Percentiles rank a stretch among this genome's conserved stretches.
These are phyloP conservation scores for Pollenia labialis DNA, from an alignment of 2,888 invertebrate genomes.

Conservation along the genomic window DNA sequence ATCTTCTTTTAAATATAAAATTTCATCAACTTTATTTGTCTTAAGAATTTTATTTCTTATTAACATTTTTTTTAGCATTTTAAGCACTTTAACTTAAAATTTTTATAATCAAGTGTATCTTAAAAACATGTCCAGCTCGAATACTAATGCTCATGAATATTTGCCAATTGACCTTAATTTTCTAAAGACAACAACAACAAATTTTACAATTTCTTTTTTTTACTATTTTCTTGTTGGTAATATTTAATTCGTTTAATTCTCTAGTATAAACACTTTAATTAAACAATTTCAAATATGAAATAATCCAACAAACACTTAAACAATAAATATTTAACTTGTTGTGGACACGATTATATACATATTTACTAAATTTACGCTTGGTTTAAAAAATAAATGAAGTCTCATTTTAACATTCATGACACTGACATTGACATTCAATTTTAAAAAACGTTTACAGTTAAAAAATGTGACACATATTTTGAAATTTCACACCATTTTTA, in stretches of 20 bases:
- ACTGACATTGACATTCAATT: slow-evolving; percentile 71
- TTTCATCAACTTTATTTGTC: neutral
- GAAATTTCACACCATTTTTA: neutral
- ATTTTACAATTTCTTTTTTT: slow-evolving; percentile 34
- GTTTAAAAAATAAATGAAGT: slow-evolving; percentile 19
- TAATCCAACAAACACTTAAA: slow-evolving; percentile 39
- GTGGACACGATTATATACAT: neutral
- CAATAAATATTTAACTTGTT: neutral
- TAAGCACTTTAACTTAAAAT: neutral
- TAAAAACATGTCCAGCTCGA: neutral
- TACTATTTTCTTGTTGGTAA: neutral
- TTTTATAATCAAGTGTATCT: neutral
- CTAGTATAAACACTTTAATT: slow-evolving; percentile 60
- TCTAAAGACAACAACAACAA: slow-evolving; percentile 9
- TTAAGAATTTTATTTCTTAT: neutral
- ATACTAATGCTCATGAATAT: slow-evolving; percentile 15
- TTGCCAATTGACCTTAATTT: slow-evolving; percentile 54
- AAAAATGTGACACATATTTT: slow-evolving; percentile 5
- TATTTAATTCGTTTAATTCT: slow-evolving; percentile 57
- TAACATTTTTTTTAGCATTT: neutral
- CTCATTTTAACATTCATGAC: slow-evolving; percentile 44
- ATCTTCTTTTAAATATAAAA: too few species aligned
- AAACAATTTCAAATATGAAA: slow-evolving; percentile 60
- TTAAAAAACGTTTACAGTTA: neutral
- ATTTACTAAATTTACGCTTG: slow-evolving; percentile 8